Percentiles rank a stretch among this genome's conserved stretches.
Evolutionary conservation across 2,113 vertebrate species (phyloP).

Genomic region (Hippocampus guttulatus): DNA sequence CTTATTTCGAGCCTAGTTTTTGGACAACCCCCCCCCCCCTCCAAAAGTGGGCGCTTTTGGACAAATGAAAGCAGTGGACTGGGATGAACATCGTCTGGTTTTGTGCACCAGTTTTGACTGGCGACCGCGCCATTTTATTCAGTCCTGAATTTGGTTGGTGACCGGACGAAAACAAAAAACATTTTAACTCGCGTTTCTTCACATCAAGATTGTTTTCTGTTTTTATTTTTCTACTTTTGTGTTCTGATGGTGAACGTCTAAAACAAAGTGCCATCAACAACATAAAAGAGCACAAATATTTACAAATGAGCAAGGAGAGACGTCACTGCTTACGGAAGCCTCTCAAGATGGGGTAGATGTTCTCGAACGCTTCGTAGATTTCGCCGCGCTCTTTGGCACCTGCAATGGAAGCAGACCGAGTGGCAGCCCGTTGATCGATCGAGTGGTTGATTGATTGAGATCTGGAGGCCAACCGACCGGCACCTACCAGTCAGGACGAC

Average conservation of each 20-base stretch:
- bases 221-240: not conserved
- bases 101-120: too few species aligned
- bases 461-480: not conserved
- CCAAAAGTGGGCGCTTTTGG: too few species aligned
- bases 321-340: constrained; percentile 83
- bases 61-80: too few species aligned
- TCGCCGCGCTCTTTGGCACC: constrained; percentile 93
- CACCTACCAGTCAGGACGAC: constrained; percentile 88
- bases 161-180: too few species aligned
- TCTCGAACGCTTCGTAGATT: constrained; percentile 96
- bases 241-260: not conserved
- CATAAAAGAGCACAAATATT: not conserved
- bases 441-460: not conserved
- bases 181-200: too few species aligned
- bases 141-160: too few species aligned
- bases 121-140: too few species aligned
- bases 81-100: too few species aligned
- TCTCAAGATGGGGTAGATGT: constrained; percentile 95
- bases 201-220: too few species aligned
- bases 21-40: too few species aligned
- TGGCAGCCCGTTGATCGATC: too few species aligned
- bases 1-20: too few species aligned
- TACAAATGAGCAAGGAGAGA: constrained; percentile 14
- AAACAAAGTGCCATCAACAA: not conserved
- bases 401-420: constrained; percentile 46